Evolutionary conservation across 2,888 invertebrate genomes (phyloP), one percentile per base, ranked within the genome.

Genomic region (Thumatha senex): DNA sequence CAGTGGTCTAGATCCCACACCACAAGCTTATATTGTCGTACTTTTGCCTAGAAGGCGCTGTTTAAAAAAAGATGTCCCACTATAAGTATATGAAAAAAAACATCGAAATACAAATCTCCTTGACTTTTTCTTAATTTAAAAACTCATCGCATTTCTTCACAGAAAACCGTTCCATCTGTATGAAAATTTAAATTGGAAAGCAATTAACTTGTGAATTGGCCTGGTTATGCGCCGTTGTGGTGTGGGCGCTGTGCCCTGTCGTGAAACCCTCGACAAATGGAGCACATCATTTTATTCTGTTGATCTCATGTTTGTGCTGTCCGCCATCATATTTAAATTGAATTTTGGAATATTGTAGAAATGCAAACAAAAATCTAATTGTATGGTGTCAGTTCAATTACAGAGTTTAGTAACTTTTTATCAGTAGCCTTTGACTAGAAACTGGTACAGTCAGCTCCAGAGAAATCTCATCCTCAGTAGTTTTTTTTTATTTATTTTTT

Each of bases 291-390:
- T 89, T 87, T 86, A 86, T 87, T 82, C 77, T 74, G 89, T 88
- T 85, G 87, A 89, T 83, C 84, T 81, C 87, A 84, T 90, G 87
- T 90, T 89, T 91, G 88, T 80, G 72, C 80, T 72, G 76, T 69
- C 66, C 76, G 75, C 86, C 84, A 84, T 88, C 86, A 88, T 89
- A 89, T 90, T 89, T 86, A 87, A 90, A 89, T 89, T 89, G 83
- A 89, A 89, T 86, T 88, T 86, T 70, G 76, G 74, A 76, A 78
- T 79, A 81, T n/a, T 73, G 81, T 80, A 74, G 74, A 70, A 72
- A 75, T 62, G 78, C 80, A 86, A 84, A 86, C 85, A 86, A 77
- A 76, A 45, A 74, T 69, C 65, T 73, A 81, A 80, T 78, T 82
- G 82, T 78, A 80, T 73, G 47, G 71, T 73, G 47, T 67, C 56